Evolutionary conservation across 2,888 invertebrate species (phyloP).

Genomic region (Acleris holmiana): DNA sequence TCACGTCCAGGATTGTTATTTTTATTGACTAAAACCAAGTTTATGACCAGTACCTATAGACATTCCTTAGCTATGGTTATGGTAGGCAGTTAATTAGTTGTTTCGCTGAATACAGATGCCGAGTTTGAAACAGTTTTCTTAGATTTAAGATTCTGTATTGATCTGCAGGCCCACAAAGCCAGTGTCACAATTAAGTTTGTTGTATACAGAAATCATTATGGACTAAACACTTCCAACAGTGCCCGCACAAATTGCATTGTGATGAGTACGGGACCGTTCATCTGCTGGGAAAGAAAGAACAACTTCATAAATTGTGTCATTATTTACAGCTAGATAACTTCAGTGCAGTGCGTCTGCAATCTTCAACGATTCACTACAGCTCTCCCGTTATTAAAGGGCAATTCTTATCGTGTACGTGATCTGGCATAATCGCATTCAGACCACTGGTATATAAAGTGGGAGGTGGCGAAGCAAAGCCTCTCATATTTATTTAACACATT

Average conservation of each 20-base stretch:
- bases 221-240: constrained; percentile 19
- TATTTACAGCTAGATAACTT: constrained; percentile 78
- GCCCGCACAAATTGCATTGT: constrained; percentile 21
- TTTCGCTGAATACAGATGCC: constrained; percentile 8
- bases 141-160: too few relatives aligned
- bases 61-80: constrained; percentile 19
- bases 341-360: constrained; percentile 74
- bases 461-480: constrained; percentile 49
- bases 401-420: constrained; percentile 75
- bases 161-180: too few relatives aligned
- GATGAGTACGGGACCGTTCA: constrained; percentile 44
- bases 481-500: constrained; percentile 30
- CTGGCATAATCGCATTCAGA: constrained; percentile 70
- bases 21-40: constrained; percentile 22
- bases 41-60: constrained; percentile 15
- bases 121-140: not conserved
- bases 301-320: constrained; percentile 72
- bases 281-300: constrained; percentile 61
- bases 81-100: constrained; percentile 26
- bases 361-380: constrained; percentile 74
- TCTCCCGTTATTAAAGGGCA: constrained; percentile 79
- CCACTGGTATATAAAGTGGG: constrained; percentile 45
- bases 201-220: constrained; percentile 11
- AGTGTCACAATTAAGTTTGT: too few relatives aligned
- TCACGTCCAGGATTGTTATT: constrained; percentile 30